A percentile compares a stretch with the other conserved stretches of the same genome.
These are phyloP conservation scores for Perdita meconis DNA, from an alignment of 2,888 invertebrate species.

Conservation along the genomic window DNA sequence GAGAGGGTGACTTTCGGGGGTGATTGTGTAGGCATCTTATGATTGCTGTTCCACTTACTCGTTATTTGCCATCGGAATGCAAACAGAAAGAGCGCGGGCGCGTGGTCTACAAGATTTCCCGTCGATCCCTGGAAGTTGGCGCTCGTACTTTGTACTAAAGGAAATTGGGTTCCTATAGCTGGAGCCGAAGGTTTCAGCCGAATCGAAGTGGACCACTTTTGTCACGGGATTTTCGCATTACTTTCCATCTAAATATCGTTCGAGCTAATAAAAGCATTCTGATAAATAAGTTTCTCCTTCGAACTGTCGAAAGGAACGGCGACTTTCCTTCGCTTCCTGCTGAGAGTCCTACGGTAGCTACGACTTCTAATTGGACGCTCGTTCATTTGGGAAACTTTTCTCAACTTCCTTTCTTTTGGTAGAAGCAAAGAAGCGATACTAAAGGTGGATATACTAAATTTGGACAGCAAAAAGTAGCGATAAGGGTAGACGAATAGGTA, in stretches of 20 bases:
- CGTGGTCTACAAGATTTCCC: constrained; percentile 23
- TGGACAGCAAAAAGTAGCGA: neutral
- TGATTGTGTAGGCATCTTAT: constrained; percentile 8
- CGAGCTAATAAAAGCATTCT: constrained; percentile 29
- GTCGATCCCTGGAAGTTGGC: constrained; percentile 39
- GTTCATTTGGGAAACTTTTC: neutral
- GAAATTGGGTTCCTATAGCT: constrained; percentile 46
- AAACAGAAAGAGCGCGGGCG: constrained; percentile 18
- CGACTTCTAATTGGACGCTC: constrained; percentile 6
- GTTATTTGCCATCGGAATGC: constrained; percentile 39
- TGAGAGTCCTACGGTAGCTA: neutral
- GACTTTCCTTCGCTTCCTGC: neutral
- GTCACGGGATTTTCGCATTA: constrained; percentile 1
- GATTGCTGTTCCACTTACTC: constrained; percentile 36
- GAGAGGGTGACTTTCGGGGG: neutral
- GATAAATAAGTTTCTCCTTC: constrained; percentile 29
- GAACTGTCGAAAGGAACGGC: neutral
- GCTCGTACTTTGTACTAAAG: constrained; percentile 25
- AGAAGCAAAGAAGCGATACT: neutral
- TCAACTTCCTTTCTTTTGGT: neutral
- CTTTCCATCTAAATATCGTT: constrained; percentile 43
- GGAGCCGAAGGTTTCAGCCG: constrained; percentile 35
- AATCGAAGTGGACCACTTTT: constrained; percentile 24
- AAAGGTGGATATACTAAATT: neutral
- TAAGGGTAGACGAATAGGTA: too few relatives aligned